phyloP scores from a whole-genome alignment of 2,113 vertebrate species.

The Aptenodytes forsteri region DNA sequence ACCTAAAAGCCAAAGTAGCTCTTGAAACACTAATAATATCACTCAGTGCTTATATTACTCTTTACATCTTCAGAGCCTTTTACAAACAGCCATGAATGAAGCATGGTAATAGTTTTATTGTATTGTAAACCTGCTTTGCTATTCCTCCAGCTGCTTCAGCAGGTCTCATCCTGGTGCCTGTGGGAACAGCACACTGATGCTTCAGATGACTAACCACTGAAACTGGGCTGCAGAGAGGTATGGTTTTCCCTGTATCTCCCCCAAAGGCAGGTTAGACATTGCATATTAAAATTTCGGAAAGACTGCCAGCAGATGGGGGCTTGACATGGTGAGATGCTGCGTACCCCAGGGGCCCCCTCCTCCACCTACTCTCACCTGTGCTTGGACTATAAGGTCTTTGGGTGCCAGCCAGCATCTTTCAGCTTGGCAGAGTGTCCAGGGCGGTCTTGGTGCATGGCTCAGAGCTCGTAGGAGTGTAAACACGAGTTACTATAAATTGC shows the following conservation, averaged over 20 bases:
- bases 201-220: neutral
- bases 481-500: neutral
- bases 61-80: neutral
- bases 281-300: neutral
- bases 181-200: neutral
- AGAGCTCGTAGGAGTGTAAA: neutral
- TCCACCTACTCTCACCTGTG: neutral
- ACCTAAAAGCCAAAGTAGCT: constrained; percentile 10
- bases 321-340: rapidly evolving
- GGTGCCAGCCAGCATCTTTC: neutral
- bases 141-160: neutral
- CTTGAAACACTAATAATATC: constrained; percentile 49
- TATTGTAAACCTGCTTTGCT: neutral
- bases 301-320: neutral
- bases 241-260: neutral
- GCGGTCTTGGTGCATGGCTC: neutral
- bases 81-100: neutral
- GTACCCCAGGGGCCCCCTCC: rapidly evolving
- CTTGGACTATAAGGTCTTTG: neutral
- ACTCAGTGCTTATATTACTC: constrained; percentile 35
- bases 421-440: neutral
- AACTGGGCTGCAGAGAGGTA: neutral
- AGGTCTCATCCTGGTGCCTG: neutral
- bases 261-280: neutral
- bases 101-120: neutral